Base-by-base conservation (phyloP, 2,888 invertebrate species). In the Minunthozetes semirufus region DNA sequence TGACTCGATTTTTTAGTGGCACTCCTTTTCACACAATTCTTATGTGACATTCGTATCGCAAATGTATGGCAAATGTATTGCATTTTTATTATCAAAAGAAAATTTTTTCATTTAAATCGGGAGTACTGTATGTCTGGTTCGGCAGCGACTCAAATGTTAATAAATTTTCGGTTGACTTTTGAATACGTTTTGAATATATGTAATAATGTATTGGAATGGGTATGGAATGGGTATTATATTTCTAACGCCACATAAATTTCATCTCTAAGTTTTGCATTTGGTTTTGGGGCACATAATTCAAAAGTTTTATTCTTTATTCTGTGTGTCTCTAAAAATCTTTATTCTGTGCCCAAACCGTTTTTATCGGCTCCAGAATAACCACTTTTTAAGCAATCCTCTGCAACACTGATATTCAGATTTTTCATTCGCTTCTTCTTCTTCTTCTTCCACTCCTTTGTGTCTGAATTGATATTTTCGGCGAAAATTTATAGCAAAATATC, bases 221-320 rank as follows among this genome's bases (percentile, higher is more conserved):
- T 63, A 63, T 63, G 5, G 38, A 63, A 63, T 63, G 63, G 56
- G n/a, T 63, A 63, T 63, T 63, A 63, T 63, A 63, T 63, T 63
- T 33, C 38, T 11, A n/a, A 27, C 63, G 63, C 33, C 63, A 33
- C 63, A 63, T 63, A 63, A 63, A 63, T 63, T 63, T 33, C 19
- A 63, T 15, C 19, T 1, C 63, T 63, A 33, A 27, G 25, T 63
- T 56, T 22, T 22, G 22, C 50, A 50, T 50, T 50, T 50, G n/a
- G n/a, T 56, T 50, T 50, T 50, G 4, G n/a, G n/a, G 63, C 17
- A 19, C 33, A 63, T 63, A 63, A 33, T 63, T 38, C 63, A 63
- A 33, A 38, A 63, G 17, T 27, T 33, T 27, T 15, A 53, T 53
- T 15, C 50, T 56, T 56, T 11, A 56, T 25, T 22, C 22, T 22